Conservation (phyloP, 2,888 invertebrate species). For the Tuta absoluta region DNA sequence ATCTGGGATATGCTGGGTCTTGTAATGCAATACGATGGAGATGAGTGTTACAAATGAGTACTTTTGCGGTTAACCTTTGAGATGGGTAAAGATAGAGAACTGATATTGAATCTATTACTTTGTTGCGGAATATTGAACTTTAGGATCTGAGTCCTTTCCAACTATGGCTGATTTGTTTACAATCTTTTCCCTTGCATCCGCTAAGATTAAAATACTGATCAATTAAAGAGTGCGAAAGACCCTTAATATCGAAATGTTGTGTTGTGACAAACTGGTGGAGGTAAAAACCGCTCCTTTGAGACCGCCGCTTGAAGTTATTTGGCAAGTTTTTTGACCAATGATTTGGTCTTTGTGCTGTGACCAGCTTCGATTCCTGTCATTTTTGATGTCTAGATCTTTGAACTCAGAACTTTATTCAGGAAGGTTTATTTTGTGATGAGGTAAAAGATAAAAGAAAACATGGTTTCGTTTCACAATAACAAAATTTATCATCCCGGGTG, state of each 20-base stretch:
- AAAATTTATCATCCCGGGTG: slow-evolving; percentile 43
- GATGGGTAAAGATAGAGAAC: background rate
- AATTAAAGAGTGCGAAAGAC: slow-evolving; percentile 8
- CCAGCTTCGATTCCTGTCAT: slow-evolving; percentile 12
- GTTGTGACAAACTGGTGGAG: slow-evolving; percentile 7
- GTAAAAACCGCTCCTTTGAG: slow-evolving; percentile 6
- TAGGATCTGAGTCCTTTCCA: background rate
- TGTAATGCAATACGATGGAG: background rate
- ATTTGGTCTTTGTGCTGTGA: background rate
- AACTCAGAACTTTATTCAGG: background rate
- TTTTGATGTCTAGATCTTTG: slow-evolving; percentile 3
- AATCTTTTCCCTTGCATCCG: background rate
- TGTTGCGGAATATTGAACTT: background rate
- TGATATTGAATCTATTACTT: slow-evolving; percentile 6
- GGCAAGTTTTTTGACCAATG: slow-evolving; percentile 17
- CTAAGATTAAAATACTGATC: background rate
- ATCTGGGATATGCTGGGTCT: background rate
- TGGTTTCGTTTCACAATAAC: slow-evolving; percentile 11
- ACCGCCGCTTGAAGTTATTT: slow-evolving; percentile 12
- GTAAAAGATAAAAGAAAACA: background rate
- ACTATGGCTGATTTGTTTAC: background rate
- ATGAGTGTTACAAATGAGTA: slow-evolving; percentile 8
- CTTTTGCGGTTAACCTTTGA: slow-evolving; percentile 7
- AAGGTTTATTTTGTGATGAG: background rate
- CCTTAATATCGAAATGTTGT: background rate